phyloP scores from a whole-genome alignment of 2,888 invertebrate species.

The Drosophila picticornis region DNA sequence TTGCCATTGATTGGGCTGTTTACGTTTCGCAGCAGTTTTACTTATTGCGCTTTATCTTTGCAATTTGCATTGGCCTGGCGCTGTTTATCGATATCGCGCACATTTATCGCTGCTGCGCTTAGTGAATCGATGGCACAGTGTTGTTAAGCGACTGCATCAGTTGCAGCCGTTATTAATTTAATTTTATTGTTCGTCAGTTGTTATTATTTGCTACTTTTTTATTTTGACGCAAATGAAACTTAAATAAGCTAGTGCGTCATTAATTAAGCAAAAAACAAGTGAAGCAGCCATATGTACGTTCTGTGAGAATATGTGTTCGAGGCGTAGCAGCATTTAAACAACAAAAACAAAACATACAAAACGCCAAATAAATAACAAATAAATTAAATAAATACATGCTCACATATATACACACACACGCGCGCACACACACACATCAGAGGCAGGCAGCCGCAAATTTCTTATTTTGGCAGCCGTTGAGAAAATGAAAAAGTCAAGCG shows the following conservation, averaged over 20 bases:
- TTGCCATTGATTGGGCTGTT: slow-evolving; percentile 21
- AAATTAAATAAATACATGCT: slow-evolving; percentile 71
- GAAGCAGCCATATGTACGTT: slow-evolving; percentile 39
- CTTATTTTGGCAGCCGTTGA: slow-evolving; percentile 59
- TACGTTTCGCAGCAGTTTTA: slow-evolving; percentile 22
- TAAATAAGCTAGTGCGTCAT: slow-evolving; percentile 67
- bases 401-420: slow-evolving; percentile 7
- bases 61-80: slow-evolving; percentile 24
- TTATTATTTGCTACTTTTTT: slow-evolving; percentile 15
- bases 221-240: slow-evolving; percentile 56
- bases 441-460: slow-evolving; percentile 37
- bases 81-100: slow-evolving; percentile 14
- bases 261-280: slow-evolving; percentile 61
- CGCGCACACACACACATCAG: background rate
- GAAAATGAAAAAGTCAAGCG: slow-evolving; percentile 56
- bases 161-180: slow-evolving; percentile 3
- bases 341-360: slow-evolving; percentile 49
- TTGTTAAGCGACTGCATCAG: slow-evolving; percentile 9
- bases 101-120: slow-evolving; percentile 16
- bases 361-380: slow-evolving; percentile 75
- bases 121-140: slow-evolving; percentile 7
- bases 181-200: background rate
- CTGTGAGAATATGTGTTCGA: slow-evolving; percentile 20
- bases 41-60: slow-evolving; percentile 32
- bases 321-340: slow-evolving; percentile 51